Base-by-base conservation (phyloP, 2,113 vertebrate genomes). In the Rhinichthys klamathensis region DNA sequence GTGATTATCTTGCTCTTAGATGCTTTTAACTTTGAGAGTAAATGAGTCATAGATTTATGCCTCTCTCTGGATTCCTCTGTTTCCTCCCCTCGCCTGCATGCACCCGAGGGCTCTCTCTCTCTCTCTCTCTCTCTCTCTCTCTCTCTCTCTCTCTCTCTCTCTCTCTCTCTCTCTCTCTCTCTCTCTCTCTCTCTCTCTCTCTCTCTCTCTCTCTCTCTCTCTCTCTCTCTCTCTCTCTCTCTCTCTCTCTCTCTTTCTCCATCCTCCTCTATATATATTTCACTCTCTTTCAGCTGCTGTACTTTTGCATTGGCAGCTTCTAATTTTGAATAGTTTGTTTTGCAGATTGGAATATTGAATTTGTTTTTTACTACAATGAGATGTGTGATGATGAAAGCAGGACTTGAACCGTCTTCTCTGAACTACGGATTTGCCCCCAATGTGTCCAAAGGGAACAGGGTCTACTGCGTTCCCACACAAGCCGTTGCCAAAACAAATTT, bases 401-500 rank as follows among this genome's bases (percentile, higher is more conserved):
- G 51, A 85, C 75, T 67, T 82, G 70, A 82, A 61, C 46, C 23
- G 72, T 69, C 60, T 81, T 65, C 69, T 58, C 58, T 80, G 78
- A 81, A 46, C 80, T 63, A 54, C 58, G 18, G 41, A 76, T 46
- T 77, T 82, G 44, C 84, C 51, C 82, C 87, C 77, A 86, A 65
- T 91, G 84, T 80, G 74, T 77, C 86, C 0, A 80, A 88, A 72
- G 88, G 91, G 77, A 90, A 51, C 89, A 38, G 85, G 67, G 88
- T 83, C 89, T 56, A 79, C 84, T 91, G 91, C 81, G 91, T 93
- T 96, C 95, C 95, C 95, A 95, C 93, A 91, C 90, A 92, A 86
- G 89, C 80, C 72, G 58, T 91, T 95, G 95, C 96, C 96, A 95
- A 90, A 85, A 89, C 90, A 95, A 95, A 91, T 89, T 90, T 86